These are phyloP conservation scores for Callyntrura sp. DNA, from an alignment of 2,888 invertebrate genomes.

Conservation along the genomic window DNA sequence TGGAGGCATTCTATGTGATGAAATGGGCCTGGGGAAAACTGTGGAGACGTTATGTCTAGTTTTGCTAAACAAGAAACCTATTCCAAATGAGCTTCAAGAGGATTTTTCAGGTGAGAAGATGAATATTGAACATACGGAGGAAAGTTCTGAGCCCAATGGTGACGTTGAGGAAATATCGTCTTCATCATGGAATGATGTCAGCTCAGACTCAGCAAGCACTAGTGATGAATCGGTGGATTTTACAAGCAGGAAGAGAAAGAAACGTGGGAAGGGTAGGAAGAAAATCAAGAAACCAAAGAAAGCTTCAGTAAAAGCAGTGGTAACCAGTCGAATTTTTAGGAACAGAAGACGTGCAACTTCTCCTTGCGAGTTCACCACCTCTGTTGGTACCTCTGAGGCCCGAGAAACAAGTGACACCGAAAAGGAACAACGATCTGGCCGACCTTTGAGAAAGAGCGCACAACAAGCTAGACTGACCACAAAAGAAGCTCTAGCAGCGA, in stretches of 20 bases:
- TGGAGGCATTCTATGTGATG: constrained; percentile 92
- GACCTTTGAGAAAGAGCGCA: constrained; percentile 7
- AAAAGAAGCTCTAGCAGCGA: background rate
- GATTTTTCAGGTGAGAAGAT: constrained; percentile 3
- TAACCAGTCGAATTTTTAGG: background rate
- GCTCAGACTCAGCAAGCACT: constrained; percentile 12
- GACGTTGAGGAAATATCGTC: constrained; percentile 40
- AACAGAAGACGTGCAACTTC: constrained; percentile 75
- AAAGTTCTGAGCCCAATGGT: constrained; percentile 55
- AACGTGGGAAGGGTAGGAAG: background rate
- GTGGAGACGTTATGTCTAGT: constrained; percentile 91
- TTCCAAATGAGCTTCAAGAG: constrained; percentile 79
- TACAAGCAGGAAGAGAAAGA: constrained; percentile 4
- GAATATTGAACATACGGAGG: background rate
- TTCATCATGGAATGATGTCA: constrained; percentile 10
- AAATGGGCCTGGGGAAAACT: constrained; percentile 94
- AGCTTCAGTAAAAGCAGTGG: constrained; percentile 66
- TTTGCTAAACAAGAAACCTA: constrained; percentile 86
- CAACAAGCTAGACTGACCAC: constrained; percentile 5
- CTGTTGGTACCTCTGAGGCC: background rate
- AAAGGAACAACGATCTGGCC: background rate
- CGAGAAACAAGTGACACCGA: background rate
- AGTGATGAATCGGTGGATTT: constrained; percentile 9
- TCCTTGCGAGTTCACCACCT: constrained; percentile 79
- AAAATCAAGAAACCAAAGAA: constrained; percentile 44